Conservation (phyloP, 2,888 invertebrate species). For the Caenorhabditis macrosperma region DNA sequence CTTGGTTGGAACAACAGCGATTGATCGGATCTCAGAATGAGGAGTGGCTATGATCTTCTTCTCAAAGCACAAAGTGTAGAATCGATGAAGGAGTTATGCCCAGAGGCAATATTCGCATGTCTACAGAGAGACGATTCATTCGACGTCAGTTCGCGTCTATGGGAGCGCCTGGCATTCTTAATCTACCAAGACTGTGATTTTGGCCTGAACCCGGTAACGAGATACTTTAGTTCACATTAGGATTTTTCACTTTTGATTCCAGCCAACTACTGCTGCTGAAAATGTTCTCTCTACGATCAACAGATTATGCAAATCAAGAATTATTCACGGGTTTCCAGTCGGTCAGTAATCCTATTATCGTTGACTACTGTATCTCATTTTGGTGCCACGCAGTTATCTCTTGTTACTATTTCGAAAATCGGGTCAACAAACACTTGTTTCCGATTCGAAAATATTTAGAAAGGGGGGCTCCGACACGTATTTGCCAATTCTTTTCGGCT, state of each 20-base stretch:
- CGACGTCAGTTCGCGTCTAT: slow-evolving; percentile 34
- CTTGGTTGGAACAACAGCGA: background rate
- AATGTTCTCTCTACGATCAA: slow-evolving; percentile 13
- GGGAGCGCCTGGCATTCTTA: slow-evolving; percentile 33
- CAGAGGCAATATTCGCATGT: slow-evolving; percentile 1
- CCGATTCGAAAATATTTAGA: slow-evolving; percentile 1
- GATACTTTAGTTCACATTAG: background rate
- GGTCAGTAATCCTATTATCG: slow-evolving; percentile 34
- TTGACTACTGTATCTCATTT: slow-evolving; percentile 5
- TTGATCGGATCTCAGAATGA: slow-evolving; percentile 14
- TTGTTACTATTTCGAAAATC: slow-evolving; percentile 8
- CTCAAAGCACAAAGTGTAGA: slow-evolving; percentile 31
- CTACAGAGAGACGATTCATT: background rate
- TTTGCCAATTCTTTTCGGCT: slow-evolving; percentile 38
- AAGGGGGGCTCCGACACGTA: background rate
- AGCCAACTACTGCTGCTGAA: background rate
- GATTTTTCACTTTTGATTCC: background rate
- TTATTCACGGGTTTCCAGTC: slow-evolving; percentile 7
- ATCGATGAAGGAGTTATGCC: slow-evolving; percentile 4
- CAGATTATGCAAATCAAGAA: slow-evolving; percentile 44
- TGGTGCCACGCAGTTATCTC: slow-evolving; percentile 1
- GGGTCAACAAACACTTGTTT: slow-evolving; percentile 16
- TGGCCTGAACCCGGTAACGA: slow-evolving; percentile 29
- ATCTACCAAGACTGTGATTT: slow-evolving; percentile 51
- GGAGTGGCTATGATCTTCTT: slow-evolving; percentile 16